Base-by-base conservation (phyloP, 2,888 invertebrate species). In the Schizotus pectinicornis region DNA sequence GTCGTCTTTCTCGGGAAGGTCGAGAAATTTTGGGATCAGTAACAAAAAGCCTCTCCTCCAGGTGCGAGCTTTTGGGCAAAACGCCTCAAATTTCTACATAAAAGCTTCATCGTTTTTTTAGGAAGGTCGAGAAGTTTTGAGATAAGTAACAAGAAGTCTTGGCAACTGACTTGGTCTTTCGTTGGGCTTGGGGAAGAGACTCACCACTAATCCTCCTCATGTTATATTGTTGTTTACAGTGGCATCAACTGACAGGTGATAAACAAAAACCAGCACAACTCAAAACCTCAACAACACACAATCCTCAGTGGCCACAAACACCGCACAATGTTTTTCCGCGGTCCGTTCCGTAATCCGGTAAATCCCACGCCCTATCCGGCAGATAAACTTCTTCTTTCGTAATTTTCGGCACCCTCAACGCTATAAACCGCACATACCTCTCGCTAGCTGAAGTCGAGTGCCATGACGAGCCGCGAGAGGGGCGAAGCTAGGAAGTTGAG, bases 131-230 rank as follows among this genome's bases (percentile, higher is more conserved):
- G 22, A 22, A 22, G 5, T 22, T 22, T 22, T 5, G 22, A 22
- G 22, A 22, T 22, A 22, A 22, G 3, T 5, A 22, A 22, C 22
- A 22, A 22, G 5, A 22, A n/a, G n/a, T n/a, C n/a, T n/a, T n/a
- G n/a, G n/a, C n/a, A n/a, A n/a, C n/a, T n/a, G n/a, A n/a, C n/a
- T n/a, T n/a, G n/a, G n/a, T 2, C 22, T 22, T 22, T 22, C 22
- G 22, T 5, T 22, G 5, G 22, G 3, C 5, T 22, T 5, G 7
- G 38, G 11, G n/a, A n/a, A n/a, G n/a, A n/a, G 34, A 43, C 61
- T 59, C 33, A 61, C 61, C 61, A 59, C 59, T 61, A 56, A 61
- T 58, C 47, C 56, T 61, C 61, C 61, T 61, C 61, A 61, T 61
- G 38, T 13, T 36, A 34, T 33, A 30, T 31, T 33, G 12, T 48